These are phyloP conservation scores for Cosmia pyralina DNA, from an alignment of 2,888 invertebrate genomes.

Conservation along the genomic window DNA sequence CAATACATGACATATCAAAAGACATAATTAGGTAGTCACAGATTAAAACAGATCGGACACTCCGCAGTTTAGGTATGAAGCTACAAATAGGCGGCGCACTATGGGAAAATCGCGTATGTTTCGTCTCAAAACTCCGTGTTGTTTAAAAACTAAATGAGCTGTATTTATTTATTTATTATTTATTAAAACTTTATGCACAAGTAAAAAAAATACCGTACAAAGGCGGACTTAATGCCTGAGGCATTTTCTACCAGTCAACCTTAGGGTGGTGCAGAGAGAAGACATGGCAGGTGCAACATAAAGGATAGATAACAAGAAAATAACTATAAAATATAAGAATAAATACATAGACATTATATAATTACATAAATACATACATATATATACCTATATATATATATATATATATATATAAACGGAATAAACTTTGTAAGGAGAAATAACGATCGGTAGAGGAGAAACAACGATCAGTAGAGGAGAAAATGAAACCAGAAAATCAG, in stretches of 20 bases:
- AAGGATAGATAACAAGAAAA: neutral
- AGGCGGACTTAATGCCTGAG: neutral
- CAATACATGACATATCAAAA: no score
- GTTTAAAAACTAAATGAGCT: no score
- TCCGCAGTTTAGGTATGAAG: no score
- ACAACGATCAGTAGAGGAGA: neutral
- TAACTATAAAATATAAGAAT: neutral
- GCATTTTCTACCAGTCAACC: neutral
- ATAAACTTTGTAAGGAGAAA: neutral
- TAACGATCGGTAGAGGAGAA: neutral
- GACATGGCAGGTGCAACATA: neutral
- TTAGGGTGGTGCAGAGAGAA: neutral
- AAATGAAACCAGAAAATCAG: neutral
- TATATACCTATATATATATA: no score
- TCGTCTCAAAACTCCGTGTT: no score
- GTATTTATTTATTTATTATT: neutral
- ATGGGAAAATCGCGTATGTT: no score
- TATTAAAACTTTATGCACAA: conserved; percentile 23
- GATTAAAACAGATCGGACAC: no score
- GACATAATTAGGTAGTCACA: no score
- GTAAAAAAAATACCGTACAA: neutral
- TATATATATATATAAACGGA: no score
- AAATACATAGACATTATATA: neutral
- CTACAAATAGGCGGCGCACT: no score
- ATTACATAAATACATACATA: neutral